phyloP scores from a whole-genome alignment of 2,888 invertebrate species.

The Patella ulyssiponensis region DNA sequence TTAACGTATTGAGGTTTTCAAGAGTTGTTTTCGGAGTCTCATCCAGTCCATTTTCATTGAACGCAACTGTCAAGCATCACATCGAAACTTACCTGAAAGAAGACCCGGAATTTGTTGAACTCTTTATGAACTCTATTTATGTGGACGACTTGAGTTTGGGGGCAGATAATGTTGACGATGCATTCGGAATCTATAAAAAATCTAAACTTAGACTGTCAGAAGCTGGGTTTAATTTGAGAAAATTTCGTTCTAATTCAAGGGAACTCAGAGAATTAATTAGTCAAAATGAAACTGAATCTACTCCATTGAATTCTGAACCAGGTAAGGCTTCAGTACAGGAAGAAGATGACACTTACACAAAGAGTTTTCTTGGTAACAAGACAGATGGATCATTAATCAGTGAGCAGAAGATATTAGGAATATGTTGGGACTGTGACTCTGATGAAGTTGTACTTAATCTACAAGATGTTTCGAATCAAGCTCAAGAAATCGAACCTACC shows the following conservation, averaged over 20 bases:
- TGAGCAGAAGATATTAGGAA: too few species aligned
- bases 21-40: not conserved
- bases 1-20: not conserved
- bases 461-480: not conserved
- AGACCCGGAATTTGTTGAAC: not conserved
- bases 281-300: too few species aligned
- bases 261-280: not conserved
- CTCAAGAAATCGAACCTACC: not conserved
- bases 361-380: too few species aligned
- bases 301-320: too few species aligned
- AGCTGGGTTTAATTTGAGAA: slow-evolving; percentile 6
- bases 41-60: slow-evolving; percentile 1
- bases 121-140: not conserved
- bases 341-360: too few species aligned
- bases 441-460: too few species aligned
- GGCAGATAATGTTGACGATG: not conserved
- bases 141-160: not conserved
- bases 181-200: not conserved
- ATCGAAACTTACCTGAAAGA: not conserved
- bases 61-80: not conserved
- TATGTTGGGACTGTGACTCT: too few species aligned
- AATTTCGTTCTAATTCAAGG: not conserved
- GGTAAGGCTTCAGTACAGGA: too few species aligned
- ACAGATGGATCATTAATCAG: too few species aligned
- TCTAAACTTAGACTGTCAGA: not conserved